A percentile compares a stretch with the other conserved stretches of the same genome.
Evolutionary conservation across 2,888 invertebrate species (phyloP).

Genomic region (Encarsia formosa): DNA sequence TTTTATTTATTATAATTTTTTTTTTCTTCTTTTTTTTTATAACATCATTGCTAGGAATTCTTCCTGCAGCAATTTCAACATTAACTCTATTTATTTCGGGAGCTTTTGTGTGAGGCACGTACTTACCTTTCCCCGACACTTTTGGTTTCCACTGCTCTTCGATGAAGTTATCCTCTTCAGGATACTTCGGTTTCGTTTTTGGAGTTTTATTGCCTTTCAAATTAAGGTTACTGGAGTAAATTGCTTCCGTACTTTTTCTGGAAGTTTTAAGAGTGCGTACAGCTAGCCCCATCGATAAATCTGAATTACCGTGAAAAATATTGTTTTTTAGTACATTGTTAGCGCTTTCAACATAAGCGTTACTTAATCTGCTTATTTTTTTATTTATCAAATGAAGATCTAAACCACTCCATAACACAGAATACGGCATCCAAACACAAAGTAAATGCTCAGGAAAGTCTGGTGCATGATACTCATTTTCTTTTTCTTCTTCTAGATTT

Average conservation of each 20-base stretch:
- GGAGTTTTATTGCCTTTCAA: not conserved
- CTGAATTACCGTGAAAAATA: not conserved
- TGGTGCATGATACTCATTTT: constrained; percentile 21
- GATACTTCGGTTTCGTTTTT: not conserved
- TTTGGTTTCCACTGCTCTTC: not conserved
- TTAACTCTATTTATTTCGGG: not conserved
- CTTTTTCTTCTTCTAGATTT: not conserved
- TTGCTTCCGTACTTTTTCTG: not conserved
- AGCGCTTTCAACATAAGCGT: constrained; percentile 25
- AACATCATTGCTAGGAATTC: too few relatives aligned
- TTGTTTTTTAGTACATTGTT: not conserved
- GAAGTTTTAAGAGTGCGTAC: not conserved
- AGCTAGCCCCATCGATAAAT: not conserved
- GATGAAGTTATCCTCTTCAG: not conserved
- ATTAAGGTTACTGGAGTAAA: not conserved
- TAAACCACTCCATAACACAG: constrained; percentile 19
- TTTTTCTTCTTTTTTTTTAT: too few relatives aligned
- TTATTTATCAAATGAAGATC: constrained; percentile 18
- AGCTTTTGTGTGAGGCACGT: not conserved
- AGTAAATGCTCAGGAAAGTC: constrained; percentile 22
- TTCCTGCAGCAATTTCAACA: too few relatives aligned
- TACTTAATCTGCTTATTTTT: constrained; percentile 21
- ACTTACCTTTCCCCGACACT: not conserved
- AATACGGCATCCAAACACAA: constrained; percentile 23
- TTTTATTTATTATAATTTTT: too few relatives aligned